phyloP scores from a whole-genome alignment of 1,140 invertebrate species.

The Ooceraea biroi region DNA sequence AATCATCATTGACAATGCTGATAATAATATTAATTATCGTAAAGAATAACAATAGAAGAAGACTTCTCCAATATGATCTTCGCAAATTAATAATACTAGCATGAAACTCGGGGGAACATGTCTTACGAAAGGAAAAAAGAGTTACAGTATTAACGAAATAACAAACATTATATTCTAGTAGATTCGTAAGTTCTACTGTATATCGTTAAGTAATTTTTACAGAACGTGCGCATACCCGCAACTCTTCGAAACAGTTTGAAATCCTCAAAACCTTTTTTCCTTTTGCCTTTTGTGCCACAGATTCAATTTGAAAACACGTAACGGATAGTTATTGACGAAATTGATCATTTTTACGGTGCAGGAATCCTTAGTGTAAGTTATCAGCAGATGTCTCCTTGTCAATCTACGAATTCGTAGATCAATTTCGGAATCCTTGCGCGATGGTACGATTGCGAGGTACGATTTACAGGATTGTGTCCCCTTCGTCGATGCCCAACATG shows the following conservation, averaged over 20 bases:
- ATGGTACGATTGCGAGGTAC: neutral
- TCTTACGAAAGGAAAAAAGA: neutral
- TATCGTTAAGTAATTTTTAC: slow-evolving; percentile 54
- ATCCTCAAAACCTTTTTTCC: neutral
- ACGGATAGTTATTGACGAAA: neutral
- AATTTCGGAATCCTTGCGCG: neutral
- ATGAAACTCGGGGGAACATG: neutral
- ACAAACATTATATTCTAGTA: slow-evolving; percentile 36
- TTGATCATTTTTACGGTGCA: neutral
- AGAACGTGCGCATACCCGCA: slow-evolving; percentile 8
- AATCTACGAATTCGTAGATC: neutral
- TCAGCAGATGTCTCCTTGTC: neutral
- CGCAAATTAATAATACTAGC: neutral
- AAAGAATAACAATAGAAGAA: too few relatives aligned
- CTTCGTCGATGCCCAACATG: slow-evolving; percentile 86
- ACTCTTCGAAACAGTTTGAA: too few relatives aligned
- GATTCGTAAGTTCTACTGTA: slow-evolving; percentile 32
- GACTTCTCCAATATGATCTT: too few relatives aligned
- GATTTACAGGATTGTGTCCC: slow-evolving; percentile 84
- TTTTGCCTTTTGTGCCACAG: slow-evolving; percentile 9
- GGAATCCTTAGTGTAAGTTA: neutral
- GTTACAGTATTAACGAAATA: slow-evolving; percentile 1
- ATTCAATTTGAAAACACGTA: neutral
- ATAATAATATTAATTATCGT: slow-evolving; percentile 1
- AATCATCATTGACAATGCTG: neutral